Evolutionary conservation across 1,140 invertebrate species (phyloP).

Genomic region (Physella acuta): DNA sequence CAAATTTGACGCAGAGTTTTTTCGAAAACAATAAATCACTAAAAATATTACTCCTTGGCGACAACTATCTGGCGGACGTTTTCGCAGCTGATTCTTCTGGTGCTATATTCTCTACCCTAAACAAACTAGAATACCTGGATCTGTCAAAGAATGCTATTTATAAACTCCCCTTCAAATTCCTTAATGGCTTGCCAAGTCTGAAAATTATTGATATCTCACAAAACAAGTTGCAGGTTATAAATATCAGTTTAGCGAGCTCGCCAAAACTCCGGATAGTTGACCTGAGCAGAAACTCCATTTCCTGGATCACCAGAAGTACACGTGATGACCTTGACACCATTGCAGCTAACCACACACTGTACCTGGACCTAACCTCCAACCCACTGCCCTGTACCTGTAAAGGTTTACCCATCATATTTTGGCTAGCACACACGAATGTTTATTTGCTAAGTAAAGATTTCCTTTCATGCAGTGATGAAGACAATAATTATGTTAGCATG

Average conservation of each 20-base stretch:
- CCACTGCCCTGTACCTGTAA: conserved; percentile 11
- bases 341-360: not conserved
- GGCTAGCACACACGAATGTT: not conserved
- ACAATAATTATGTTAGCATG: not conserved
- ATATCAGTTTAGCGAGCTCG: not conserved
- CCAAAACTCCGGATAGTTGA: not conserved
- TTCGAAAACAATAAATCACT: not conserved
- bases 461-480: not conserved
- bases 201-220: not conserved
- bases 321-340: conserved; percentile 1
- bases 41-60: not conserved
- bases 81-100: not conserved
- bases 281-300: conserved; percentile 1
- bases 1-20: too few species aligned
- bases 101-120: not conserved
- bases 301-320: not conserved
- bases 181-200: not conserved
- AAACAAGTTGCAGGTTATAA: conserved; percentile 3
- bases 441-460: not conserved
- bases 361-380: not conserved
- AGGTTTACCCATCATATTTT: conserved; percentile 5
- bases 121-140: not conserved
- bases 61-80: not conserved
- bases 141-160: conserved; percentile 4
- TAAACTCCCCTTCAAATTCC: not conserved